Evolutionary conservation across 2,113 vertebrate genomes (phyloP), one percentile per base, ranked within the genome.

Genomic region (Percina caprodes): DNA sequence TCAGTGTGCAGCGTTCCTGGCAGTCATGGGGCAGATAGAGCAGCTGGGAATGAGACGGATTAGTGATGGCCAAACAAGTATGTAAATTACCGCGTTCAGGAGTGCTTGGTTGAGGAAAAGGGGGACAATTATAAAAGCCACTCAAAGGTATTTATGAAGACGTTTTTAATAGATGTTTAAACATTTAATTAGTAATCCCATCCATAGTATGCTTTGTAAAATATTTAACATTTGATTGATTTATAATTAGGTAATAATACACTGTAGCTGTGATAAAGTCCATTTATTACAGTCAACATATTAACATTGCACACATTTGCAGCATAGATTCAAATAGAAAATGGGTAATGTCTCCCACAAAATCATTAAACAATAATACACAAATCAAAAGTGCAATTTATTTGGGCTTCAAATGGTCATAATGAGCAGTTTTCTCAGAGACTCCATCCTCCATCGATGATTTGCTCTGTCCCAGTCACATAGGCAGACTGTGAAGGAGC

Each of bases 401-500:
- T 70, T 74, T 73, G 11, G 7, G 19, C 24, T 60, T 67, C 5
- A 35, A 24, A 23, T 18, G 4, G 49, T 6, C 30, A 12, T 1
- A 14, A 59, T 26, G 52, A n/a, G 15, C 11, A 39, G 46, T n/a
- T 67, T 87, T 58, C 62, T 98, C 90, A 99, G 77, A 99, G 90
- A 62, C 96, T 96, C 97, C 98, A 99, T 79, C 98, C 98, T 93
- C 98, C 98, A 84, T 99, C 97, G 15, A 99, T 99, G 92, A 98
- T 91, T 9, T 97, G 92, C 78, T 97, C 95, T 3, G 96, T 97
- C 16, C 98, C 98, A 0, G 98, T 98, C 70, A 99, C 60, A 3
- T 97, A 99, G 73, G 96, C 94, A 24, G 98, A 97, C 98, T 99
- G 93, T 74, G 63, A 69, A 80, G 61, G 24, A 77, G 12, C 13